Base-by-base conservation (phyloP, 2,113 vertebrate genomes). In the Thalassarche chlororhynchos region DNA sequence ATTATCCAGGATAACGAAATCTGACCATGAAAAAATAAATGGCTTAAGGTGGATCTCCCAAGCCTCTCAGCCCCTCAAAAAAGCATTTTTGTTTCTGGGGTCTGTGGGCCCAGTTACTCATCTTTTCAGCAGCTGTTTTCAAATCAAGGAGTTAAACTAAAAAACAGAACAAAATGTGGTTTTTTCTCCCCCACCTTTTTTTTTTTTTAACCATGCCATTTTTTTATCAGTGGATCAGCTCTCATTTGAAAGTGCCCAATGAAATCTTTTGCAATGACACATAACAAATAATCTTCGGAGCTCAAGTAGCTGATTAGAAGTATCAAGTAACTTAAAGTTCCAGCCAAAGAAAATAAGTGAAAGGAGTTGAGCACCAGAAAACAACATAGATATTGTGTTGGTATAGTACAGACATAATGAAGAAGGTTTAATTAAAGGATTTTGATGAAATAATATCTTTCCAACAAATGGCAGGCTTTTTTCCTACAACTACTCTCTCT, bases 21-120 rank as follows among this genome's bases (percentile, higher is more conserved):
- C 17, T 14, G 8, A 40, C 14, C 4, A 29, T 13, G 14, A 65
- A 77, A 68, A 76, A 79, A 55, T 25, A 69, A 46, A 83, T 60
- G 1, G 46, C 61, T 54, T 66, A 36, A 60, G 6, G 6, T 47
- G 42, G 5, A 58, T 82, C 14, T 80, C 71, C 8, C 14, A 38
- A 46, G 17, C 8, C 2, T 60, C 32, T 71, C 47, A 83, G 36
- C 5, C 20, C 13, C 34, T 46, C 8, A 57, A 26, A 66, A 69
- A 61, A 24, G 0, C 7, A n/a, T 4, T 69, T 87, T 55, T 17
- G 8, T 0, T 68, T 80, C 14, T 18, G 6, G 14, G 8, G 5
- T 74, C 7, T 80, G 11, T 70, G 31, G 34, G 28, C 5, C 7
- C 20, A 32, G 20, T n/a, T 78, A 55, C 13, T 61, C 3, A 3